Evolutionary conservation across 1,140 invertebrate species (phyloP).

Genomic region (Aphis craccivora): DNA sequence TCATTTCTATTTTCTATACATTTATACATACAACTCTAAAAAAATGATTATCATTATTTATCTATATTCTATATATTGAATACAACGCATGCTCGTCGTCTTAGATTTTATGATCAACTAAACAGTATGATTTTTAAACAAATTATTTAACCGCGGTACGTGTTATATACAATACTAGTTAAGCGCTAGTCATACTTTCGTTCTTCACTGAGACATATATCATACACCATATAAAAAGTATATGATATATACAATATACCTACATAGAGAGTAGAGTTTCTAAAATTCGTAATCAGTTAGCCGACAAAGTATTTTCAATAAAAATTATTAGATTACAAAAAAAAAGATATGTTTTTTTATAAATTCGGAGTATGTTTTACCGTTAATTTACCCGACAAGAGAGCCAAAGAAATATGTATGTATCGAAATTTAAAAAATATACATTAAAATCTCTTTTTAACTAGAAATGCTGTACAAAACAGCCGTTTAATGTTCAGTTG

Average conservation of each 20-base stretch:
- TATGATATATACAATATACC: too few species aligned
- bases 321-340: not conserved
- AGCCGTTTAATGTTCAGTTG: not conserved
- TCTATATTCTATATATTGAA: too few species aligned
- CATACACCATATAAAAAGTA: too few species aligned
- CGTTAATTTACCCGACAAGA: not conserved
- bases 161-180: not conserved
- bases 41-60: too few species aligned
- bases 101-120: too few species aligned
- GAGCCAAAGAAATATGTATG: not conserved
- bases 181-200: not conserved
- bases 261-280: not conserved
- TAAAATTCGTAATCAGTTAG: not conserved
- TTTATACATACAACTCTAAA: too few species aligned
- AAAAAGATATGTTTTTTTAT: not conserved
- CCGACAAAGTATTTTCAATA: not conserved
- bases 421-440: not conserved
- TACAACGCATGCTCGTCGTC: too few species aligned
- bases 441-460: not conserved
- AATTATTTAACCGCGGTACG: too few species aligned
- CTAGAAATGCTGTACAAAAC: not conserved
- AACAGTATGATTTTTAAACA: too few species aligned
- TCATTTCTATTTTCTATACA: too few species aligned
- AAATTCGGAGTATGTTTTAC: not conserved
- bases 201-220: not conserved